phyloP scores from a whole-genome alignment of 2,113 vertebrate species.

The Mormyrus iriodes region DNA sequence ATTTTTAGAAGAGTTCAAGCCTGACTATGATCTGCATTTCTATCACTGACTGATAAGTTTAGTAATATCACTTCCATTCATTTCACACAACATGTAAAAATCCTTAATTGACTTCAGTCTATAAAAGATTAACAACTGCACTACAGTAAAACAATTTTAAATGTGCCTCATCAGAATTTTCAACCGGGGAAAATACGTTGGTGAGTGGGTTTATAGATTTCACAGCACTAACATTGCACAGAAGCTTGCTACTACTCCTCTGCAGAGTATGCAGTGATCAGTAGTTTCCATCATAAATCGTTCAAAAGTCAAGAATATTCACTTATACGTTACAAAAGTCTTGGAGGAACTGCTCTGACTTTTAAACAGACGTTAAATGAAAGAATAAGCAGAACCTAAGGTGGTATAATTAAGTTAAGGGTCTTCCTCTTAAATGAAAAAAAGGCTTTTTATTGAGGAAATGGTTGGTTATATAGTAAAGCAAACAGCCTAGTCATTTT shows the following conservation, averaged over 20 bases:
- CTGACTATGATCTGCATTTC: not conserved
- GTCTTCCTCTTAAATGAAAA: not conserved
- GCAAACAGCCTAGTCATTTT: slow-evolving; percentile 2
- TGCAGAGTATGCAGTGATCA: not conserved
- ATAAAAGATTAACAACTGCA: not conserved
- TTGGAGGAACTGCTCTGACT: not conserved
- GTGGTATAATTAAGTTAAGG: not conserved
- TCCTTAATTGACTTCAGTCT: not conserved
- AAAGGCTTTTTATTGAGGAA: not conserved
- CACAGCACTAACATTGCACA: not conserved
- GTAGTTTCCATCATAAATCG: not conserved
- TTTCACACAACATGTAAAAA: not conserved
- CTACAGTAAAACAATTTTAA: not conserved
- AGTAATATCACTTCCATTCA: not conserved
- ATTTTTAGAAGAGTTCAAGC: not conserved
- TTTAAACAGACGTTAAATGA: not conserved
- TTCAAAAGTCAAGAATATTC: not conserved
- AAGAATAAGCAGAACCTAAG: slow-evolving; percentile 10
- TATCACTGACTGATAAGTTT: not conserved
- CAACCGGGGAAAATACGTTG: not conserved
- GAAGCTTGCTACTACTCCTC: not conserved
- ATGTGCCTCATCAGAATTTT: slow-evolving; percentile 7
- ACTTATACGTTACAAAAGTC: not conserved
- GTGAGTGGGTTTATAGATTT: not conserved
- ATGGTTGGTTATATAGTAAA: not conserved